These are phyloP conservation scores for Sebastes alutus DNA, from an alignment of 2,797 vertebrate genomes.

Conservation along the genomic window DNA sequence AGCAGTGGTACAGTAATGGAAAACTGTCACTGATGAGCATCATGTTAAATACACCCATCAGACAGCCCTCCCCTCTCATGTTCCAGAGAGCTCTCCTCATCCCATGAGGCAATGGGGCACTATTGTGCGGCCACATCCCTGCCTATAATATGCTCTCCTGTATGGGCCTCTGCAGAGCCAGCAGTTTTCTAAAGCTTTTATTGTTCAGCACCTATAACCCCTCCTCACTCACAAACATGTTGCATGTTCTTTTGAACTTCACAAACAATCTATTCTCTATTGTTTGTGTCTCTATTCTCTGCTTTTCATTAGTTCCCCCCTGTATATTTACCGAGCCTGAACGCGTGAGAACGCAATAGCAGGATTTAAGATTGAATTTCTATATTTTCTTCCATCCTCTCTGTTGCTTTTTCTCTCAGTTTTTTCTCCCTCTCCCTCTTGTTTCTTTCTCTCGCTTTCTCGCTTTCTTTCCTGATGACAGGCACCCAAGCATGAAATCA, in stretches of 20 bases:
- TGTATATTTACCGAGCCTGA: not conserved
- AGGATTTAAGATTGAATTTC: conserved; percentile 17
- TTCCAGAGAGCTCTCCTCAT: conserved; percentile 70
- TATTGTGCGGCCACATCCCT: conserved; percentile 63
- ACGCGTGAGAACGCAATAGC: not conserved
- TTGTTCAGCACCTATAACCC: conserved; percentile 42
- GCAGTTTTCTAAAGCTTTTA: conserved; percentile 66
- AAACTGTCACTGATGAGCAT: conserved; percentile 31
- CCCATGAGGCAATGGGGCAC: conserved; percentile 59
- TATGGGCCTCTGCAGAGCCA: conserved; percentile 65
- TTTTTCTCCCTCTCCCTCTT: not conserved
- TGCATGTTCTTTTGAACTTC: conserved; percentile 59
- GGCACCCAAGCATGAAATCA: conserved; percentile 70
- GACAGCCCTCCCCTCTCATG: conserved; percentile 23
- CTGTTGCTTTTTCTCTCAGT: not conserved
- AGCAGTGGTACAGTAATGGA: conserved; percentile 21
- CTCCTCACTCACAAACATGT: conserved; percentile 48
- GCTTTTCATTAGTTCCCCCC: not conserved
- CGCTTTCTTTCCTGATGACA: conserved; percentile 47
- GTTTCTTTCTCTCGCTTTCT: not conserved
- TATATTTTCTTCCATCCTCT: conserved; percentile 7
- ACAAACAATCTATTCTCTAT: conserved; percentile 23
- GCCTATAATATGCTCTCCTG: conserved; percentile 54
- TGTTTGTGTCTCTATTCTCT: not conserved
- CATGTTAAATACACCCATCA: conserved; percentile 41